Evolutionary conservation across 2,797 vertebrate species (phyloP).

Genomic region (Pseudochirops corinnae): DNA sequence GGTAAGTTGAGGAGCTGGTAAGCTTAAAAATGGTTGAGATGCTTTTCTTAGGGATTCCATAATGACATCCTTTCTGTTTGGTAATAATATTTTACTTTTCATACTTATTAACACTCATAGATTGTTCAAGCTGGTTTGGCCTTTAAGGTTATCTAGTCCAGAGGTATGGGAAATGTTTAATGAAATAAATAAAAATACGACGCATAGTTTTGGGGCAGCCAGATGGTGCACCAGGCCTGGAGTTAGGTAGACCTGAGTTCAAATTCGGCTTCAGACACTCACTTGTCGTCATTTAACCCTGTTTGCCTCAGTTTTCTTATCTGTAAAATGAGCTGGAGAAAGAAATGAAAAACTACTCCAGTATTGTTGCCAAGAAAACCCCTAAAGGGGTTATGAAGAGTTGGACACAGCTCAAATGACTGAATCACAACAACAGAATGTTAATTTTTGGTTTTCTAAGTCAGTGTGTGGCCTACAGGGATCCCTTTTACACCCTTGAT

Average conservation of each 20-base stretch:
- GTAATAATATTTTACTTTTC: not conserved
- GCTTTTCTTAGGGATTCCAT: not conserved
- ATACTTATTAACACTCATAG: not conserved
- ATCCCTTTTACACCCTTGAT: not conserved
- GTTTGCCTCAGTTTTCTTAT: not conserved
- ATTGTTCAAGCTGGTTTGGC: not conserved
- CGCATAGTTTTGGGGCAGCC: not conserved
- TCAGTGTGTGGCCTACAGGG: not conserved
- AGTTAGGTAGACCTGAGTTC: not conserved
- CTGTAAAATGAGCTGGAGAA: not conserved
- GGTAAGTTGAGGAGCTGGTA: constrained; percentile 87
- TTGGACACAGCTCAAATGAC: not conserved
- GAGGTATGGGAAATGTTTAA: not conserved
- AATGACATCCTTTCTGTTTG: not conserved
- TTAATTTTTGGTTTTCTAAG: not conserved
- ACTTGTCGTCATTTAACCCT: not conserved
- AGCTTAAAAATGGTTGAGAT: not conserved
- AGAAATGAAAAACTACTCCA: not conserved
- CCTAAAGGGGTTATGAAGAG: not conserved
- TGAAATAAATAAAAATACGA: not conserved
- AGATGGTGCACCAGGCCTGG: not conserved
- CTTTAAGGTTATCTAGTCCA: not conserved
- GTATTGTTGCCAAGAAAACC: not conserved
- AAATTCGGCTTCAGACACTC: not conserved
- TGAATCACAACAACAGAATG: not conserved